A percentile compares a stretch with the other conserved stretches of the same genome.
Evolutionary conservation across 1,140 invertebrate genomes (phyloP).

Genomic region (Drosophila tani): DNA sequence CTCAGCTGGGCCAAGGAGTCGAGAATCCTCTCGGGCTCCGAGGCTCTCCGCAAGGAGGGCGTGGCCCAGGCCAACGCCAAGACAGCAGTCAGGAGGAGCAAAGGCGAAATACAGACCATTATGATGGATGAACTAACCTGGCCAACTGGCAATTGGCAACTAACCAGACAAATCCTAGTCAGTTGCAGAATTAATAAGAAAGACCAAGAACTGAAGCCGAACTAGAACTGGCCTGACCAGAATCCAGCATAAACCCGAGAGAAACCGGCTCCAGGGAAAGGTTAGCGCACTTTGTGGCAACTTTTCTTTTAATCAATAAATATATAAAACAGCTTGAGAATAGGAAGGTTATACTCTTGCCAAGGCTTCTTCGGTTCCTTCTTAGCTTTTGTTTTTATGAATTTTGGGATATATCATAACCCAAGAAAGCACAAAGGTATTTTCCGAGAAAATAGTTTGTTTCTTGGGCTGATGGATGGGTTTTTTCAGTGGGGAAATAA

Average conservation of each 20-base stretch:
- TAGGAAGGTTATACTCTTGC: slow-evolving; percentile 31
- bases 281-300: slow-evolving; percentile 54
- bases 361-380: neutral
- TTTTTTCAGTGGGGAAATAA: slow-evolving; percentile 10
- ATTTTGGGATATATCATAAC: neutral
- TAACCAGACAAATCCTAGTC: slow-evolving; percentile 51
- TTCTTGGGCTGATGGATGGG: slow-evolving; percentile 2
- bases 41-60: slow-evolving; percentile 41
- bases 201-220: slow-evolving; percentile 26
- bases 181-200: slow-evolving; percentile 3
- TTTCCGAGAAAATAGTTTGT: slow-evolving; percentile 27
- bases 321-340: slow-evolving; percentile 40
- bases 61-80: slow-evolving; percentile 40
- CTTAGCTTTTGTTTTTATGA: neutral
- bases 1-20: slow-evolving; percentile 54
- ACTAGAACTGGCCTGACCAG: slow-evolving; percentile 58
- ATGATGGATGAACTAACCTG: slow-evolving; percentile 52
- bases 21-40: slow-evolving; percentile 68
- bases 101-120: slow-evolving; percentile 43
- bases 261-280: slow-evolving; percentile 60
- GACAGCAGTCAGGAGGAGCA: slow-evolving; percentile 12
- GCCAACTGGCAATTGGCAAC: slow-evolving; percentile 73
- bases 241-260: slow-evolving; percentile 6
- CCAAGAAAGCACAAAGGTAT: slow-evolving; percentile 29
- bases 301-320: slow-evolving; percentile 62